Base-by-base conservation (phyloP, 1,140 invertebrate genomes). In the Macrotrachela quadricornifera region DNA sequence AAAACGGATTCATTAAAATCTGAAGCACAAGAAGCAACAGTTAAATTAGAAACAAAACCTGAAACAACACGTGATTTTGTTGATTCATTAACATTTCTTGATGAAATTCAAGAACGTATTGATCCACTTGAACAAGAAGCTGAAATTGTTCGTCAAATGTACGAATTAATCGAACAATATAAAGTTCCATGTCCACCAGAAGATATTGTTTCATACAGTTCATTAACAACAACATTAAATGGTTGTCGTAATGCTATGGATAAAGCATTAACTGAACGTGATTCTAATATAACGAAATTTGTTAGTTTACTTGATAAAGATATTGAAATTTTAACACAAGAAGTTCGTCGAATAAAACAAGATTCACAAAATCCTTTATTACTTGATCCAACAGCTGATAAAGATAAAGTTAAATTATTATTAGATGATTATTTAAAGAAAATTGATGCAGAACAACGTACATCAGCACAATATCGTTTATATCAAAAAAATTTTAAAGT, bases 81-180 rank as follows among this genome's bases (percentile, higher is more conserved):
- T 0, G 66, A 73, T 37, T 79, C 76, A 57, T 71, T 83, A 1
- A 73, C 74, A 17, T 82, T 80, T 62, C 61, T 82, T 1, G 79
- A 82, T 52, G 66, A 74, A 47, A 73, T 78, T 36, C 69, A 73
- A 54, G 59, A 66, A 30, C 73, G 70, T 61, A 71, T 46, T 48
- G 66, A 80, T 42, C 66, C 71, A 1, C 69, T 82, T 61, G 78
- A 81, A 60, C 61, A 61, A 16, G 71, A 76, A 46, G 65, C 80
- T 6, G 75, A 79, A 58, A 77, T 80, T 60, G 74, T 78, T 1
- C 80, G 79, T 60, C 78, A 82, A 57, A 64, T 81, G 49, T 78
- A 81, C 61, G 74, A 80, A 46, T 74, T 81, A 9, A 79, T 80
- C 57, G 78, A 80, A 53, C 75, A 80, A 58, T 82, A 77, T 62